Evolutionary conservation across 2,113 vertebrate genomes (phyloP), one percentile per base, ranked within the genome.

Genomic region (Leucoraja erinaceus): DNA sequence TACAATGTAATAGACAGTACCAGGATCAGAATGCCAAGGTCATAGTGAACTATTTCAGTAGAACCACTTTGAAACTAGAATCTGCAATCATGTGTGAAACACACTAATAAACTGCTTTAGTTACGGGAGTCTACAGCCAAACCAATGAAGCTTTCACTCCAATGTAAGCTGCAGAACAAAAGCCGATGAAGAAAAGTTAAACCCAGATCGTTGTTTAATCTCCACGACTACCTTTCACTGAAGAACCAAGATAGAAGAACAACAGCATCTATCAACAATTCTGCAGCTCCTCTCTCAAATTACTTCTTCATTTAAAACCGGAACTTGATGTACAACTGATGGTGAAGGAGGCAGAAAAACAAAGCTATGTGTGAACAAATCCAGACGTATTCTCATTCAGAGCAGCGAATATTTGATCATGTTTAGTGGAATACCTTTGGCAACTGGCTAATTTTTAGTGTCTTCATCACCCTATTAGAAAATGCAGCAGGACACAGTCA

Each of bases 21-120:
- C 66, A 70, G n/a, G 63, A 66, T 70, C 63, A 90, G 88, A 90
- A 90, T 90, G 61, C 31, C 88, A 90, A 90, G 88, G 63, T 90
- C 66, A 63, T 7, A 47, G 88, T 47, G 25, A 90, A 70, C 88
- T 38, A 70, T 28, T 70, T 90, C 28, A 90, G 31, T 33, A 70
- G 63, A 66, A 90, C 88, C 31, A 90, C 88, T 90, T 90, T 70
- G 63, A 90, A 63, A 33, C 5, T 70, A 63, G 28, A 90, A 90
- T 90, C 47, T 90, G 88, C 63, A 68, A 70, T 47, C 31, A 68
- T 38, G n/a, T 90, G 63, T 72, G 63, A 68, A 90, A 90, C 88
- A 38, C 66, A 70, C 31, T 5, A 90, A 70, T 90, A 90, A 38
- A 70, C 16, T 18, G 61, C 63, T 68, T 90, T 90, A n/a, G 59